A percentile compares a stretch with the other conserved stretches of the same genome.
These are phyloP conservation scores for Gryllus longicercus DNA, from an alignment of 2,888 invertebrate genomes.

Conservation along the genomic window DNA sequence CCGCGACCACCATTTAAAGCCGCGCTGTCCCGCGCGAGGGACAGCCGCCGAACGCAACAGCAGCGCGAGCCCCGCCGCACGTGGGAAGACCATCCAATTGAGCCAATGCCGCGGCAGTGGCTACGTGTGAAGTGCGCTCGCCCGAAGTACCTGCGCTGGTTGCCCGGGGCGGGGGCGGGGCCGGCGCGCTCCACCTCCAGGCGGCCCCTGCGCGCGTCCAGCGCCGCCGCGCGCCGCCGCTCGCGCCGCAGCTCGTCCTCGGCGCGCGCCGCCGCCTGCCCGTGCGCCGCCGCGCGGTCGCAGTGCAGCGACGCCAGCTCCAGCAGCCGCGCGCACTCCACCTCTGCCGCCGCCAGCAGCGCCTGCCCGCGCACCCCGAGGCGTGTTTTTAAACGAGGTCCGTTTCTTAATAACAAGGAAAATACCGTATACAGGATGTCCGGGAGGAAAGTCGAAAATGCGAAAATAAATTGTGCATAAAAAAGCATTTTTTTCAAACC, in stretches of 20 bases:
- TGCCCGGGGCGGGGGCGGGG: background rate
- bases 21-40: too few relatives aligned
- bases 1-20: too few relatives aligned
- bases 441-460: too few relatives aligned
- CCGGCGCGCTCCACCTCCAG: background rate
- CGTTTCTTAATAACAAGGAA: too few relatives aligned
- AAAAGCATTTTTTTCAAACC: too few relatives aligned
- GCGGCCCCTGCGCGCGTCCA: background rate
- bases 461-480: too few relatives aligned
- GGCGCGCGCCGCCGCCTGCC: background rate
- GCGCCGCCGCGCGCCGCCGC: background rate
- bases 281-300: background rate
- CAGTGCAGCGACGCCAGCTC: background rate
- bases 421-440: too few relatives aligned
- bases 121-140: background rate
- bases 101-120: background rate
- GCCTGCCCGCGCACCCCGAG: too few relatives aligned
- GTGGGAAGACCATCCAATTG: background rate
- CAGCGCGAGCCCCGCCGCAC: background rate
- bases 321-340: slow-evolving; percentile 1
- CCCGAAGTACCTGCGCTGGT: background rate
- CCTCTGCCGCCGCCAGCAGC: background rate
- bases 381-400: too few relatives aligned
- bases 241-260: background rate
- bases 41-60: background rate